Conservation (phyloP, 2,888 invertebrate species). For the Sericinus montela region DNA sequence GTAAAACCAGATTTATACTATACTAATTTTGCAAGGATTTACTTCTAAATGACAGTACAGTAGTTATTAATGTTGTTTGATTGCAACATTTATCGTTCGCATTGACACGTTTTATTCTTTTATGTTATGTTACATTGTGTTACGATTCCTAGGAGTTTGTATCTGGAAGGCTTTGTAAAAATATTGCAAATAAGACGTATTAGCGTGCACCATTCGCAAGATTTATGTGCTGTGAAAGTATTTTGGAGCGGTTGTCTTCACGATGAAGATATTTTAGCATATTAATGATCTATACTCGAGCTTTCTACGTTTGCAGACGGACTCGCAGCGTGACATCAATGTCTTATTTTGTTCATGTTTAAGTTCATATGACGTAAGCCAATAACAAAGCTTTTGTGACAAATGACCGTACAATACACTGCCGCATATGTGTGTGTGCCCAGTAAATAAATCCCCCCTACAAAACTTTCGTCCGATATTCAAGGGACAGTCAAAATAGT, state of each 20-base stretch:
- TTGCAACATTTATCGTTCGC: background rate
- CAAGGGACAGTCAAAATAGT: no score
- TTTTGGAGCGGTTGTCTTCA: conserved; percentile 64
- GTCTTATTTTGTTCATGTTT: conserved; percentile 31
- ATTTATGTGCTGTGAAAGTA: conserved; percentile 72
- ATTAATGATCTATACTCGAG: conserved; percentile 56
- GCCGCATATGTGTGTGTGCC: no score
- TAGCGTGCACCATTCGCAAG: conserved; percentile 65
- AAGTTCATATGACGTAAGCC: conserved; percentile 27
- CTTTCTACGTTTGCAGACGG: conserved; percentile 62
- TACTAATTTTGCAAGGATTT: conserved; percentile 15
- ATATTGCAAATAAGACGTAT: conserved; percentile 51
- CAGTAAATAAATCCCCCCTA: no score
- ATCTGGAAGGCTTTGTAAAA: conserved; percentile 43
- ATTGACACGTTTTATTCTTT: background rate
- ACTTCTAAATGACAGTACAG: background rate
- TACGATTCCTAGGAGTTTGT: conserved; percentile 29
- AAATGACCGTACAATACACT: conserved; percentile 27
- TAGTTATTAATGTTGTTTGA: background rate
- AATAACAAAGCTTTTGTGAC: conserved; percentile 24
- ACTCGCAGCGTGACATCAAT: conserved; percentile 37
- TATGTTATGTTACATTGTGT: no score
- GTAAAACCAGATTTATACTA: background rate
- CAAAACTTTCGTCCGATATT: no score
- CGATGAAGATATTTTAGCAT: conserved; percentile 68